Evolutionary conservation across 2,113 vertebrate genomes (phyloP).

Genomic region (Lipophrys pholis): DNA sequence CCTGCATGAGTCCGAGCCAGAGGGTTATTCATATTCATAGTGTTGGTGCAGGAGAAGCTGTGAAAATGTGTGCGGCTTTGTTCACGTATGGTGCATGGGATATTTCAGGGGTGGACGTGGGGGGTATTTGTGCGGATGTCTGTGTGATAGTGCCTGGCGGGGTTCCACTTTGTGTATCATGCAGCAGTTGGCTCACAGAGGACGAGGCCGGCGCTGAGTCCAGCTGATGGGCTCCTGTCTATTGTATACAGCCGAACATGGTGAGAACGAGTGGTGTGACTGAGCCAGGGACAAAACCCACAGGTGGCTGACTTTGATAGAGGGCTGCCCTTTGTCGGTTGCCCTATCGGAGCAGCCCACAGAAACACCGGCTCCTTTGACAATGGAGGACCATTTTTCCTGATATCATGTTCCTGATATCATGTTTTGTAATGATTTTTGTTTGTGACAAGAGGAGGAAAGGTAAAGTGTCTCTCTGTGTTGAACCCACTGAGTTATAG

Average conservation of each 20-base stretch:
- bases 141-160: slow-evolving; percentile 42
- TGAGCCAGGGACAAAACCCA: slow-evolving; percentile 57
- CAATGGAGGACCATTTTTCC: slow-evolving; percentile 14
- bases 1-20: slow-evolving; percentile 49
- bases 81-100: slow-evolving; percentile 46
- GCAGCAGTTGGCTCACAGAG: slow-evolving; percentile 39
- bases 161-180: slow-evolving; percentile 47
- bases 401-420: neutral
- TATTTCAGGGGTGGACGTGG: slow-evolving; percentile 1
- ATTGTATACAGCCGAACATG: slow-evolving; percentile 61
- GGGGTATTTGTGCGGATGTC: slow-evolving; percentile 38
- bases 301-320: slow-evolving; percentile 73
- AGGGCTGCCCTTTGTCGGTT: slow-evolving; percentile 59
- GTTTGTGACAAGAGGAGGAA: neutral
- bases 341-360: slow-evolving; percentile 26
- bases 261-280: slow-evolving; percentile 36
- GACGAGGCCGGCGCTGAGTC: slow-evolving; percentile 28
- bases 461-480: slow-evolving; percentile 2
- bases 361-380: slow-evolving; percentile 35
- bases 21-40: slow-evolving; percentile 75
- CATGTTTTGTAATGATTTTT: neutral
- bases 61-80: slow-evolving; percentile 54
- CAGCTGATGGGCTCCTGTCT: slow-evolving; percentile 78
- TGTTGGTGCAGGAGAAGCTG: slow-evolving; percentile 57
- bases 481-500: slow-evolving; percentile 5